Evolutionary conservation across 2,888 invertebrate genomes (phyloP), one percentile per base, ranked within the genome.

Genomic region (Xylota sylvarum): DNA sequence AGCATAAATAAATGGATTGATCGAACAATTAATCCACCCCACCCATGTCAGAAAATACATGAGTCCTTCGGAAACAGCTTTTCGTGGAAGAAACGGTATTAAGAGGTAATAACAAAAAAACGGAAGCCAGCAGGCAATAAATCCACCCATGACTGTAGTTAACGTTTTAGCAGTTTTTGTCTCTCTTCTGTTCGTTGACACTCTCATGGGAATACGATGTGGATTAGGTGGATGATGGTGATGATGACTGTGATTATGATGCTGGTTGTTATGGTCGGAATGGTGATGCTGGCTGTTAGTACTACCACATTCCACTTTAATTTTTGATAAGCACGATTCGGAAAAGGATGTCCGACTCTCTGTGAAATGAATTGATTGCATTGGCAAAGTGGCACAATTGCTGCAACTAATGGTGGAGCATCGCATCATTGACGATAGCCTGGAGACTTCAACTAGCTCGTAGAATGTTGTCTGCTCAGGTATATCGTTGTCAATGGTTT

Each of bases 1-100:
- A 12, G 97, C 97, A 90, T 97, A 97, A 89, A 97, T 97, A 90
- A 97, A 97, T 0, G 97, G 97, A 93, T 97, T 97, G 82, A 97
- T 97, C 4, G 97, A 97, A 0, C 97, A 97, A 91, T 97, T 97
- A 88, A 97, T 95, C 97, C 97, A 97, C 0, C 97, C 97, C 50
- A 97, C 93, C 97, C 97, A 97, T 0, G 97, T 97, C 72, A 97
- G 92, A 85, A 96, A 95, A 55, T 95, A 95, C 95, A 96, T 96
- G 40, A 97, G 92, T 2, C 94, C 93, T 9, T 94, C 93, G 58
- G 94, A 93, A 0, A 95, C 94, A 86, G 94, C 94, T 40, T 93
- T 92, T 46, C 91, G 93, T 0, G 95, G 95, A 82, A 97, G 94
- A 90, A 97, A 97, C 14, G 97, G 97, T n/a, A 96, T 96, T 0